Percentiles rank a stretch among this genome's conserved stretches.
Conservation (phyloP, 1,140 invertebrate genomes). For the Cepaea nemoralis region DNA sequence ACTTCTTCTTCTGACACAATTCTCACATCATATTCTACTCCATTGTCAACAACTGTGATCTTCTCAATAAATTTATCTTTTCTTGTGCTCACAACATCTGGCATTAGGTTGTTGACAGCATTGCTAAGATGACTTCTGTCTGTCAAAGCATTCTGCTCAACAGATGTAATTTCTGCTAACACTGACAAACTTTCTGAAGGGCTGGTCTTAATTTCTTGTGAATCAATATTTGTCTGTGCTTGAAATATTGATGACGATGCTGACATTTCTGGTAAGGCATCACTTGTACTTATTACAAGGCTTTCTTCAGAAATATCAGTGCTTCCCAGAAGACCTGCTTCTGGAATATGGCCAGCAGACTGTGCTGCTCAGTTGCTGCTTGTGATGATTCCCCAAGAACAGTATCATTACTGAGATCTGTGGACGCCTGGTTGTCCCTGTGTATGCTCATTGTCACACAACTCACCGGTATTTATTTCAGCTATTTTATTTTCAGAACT, state of each 20-base stretch:
- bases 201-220: not conserved
- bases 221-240: not conserved
- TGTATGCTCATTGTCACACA: not conserved
- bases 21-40: slow-evolving; percentile 36
- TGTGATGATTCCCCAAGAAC: not conserved
- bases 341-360: not conserved
- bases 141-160: not conserved
- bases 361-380: not conserved
- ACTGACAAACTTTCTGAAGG: not conserved
- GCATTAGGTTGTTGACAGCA: not conserved
- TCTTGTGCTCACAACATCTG: not conserved
- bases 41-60: slow-evolving; percentile 27
- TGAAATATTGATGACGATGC: not conserved
- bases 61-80: slow-evolving; percentile 1
- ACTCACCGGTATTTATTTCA: not conserved
- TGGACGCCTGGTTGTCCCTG: not conserved
- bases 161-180: not conserved
- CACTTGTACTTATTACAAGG: not conserved
- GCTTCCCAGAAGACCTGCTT: not conserved
- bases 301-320: not conserved
- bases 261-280: not conserved
- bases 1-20: slow-evolving; percentile 33
- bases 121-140: not conserved
- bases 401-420: not conserved
- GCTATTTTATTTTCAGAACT: not conserved